Percentiles rank a stretch among this genome's conserved stretches.
Evolutionary conservation across 2,888 invertebrate species (phyloP).

Genomic region (Drosophila nr. fundita): DNA sequence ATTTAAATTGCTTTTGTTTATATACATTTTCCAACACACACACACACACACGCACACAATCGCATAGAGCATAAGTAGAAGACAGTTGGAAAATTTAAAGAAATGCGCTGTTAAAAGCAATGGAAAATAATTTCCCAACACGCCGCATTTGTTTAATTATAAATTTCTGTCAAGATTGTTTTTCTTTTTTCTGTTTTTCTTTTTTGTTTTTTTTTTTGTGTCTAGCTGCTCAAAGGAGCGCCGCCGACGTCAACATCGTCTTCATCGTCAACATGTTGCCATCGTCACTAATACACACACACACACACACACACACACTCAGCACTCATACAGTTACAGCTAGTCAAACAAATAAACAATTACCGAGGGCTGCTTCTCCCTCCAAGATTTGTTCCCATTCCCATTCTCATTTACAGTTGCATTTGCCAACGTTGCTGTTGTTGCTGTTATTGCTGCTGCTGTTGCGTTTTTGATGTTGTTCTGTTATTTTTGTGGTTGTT

Average conservation of each 20-base stretch:
- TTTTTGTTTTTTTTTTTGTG: slow-evolving; percentile 2
- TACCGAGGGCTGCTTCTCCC: slow-evolving; percentile 49
- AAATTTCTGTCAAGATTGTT: slow-evolving; percentile 77
- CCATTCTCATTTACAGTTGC: slow-evolving; percentile 44
- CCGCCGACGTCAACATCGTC: slow-evolving; percentile 64
- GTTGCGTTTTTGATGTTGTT: slow-evolving; percentile 47
- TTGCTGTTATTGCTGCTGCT: slow-evolving; percentile 20
- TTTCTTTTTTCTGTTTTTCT: slow-evolving; percentile 16
- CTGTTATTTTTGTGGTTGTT: slow-evolving; percentile 29
- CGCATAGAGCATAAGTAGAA: slow-evolving; percentile 15
- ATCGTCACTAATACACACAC: slow-evolving; percentile 36
- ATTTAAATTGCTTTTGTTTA: slow-evolving; percentile 78
- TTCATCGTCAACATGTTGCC: slow-evolving; percentile 67
- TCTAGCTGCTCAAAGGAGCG: slow-evolving; percentile 69
- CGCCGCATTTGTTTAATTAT: slow-evolving; percentile 78
- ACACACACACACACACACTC: neutral
- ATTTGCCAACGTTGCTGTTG: slow-evolving; percentile 54
- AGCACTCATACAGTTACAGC: slow-evolving; percentile 27
- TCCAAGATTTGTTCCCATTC: slow-evolving; percentile 17
- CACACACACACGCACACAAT: slow-evolving; percentile 14
- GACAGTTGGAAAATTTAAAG: slow-evolving; percentile 73
- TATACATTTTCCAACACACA: slow-evolving; percentile 59
- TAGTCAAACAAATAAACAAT: slow-evolving; percentile 75
- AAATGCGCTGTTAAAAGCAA: slow-evolving; percentile 73
- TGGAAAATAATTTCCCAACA: slow-evolving; percentile 74